Conservation (phyloP, 2,113 vertebrate species). For the Dendrocopos noguchii region DNA sequence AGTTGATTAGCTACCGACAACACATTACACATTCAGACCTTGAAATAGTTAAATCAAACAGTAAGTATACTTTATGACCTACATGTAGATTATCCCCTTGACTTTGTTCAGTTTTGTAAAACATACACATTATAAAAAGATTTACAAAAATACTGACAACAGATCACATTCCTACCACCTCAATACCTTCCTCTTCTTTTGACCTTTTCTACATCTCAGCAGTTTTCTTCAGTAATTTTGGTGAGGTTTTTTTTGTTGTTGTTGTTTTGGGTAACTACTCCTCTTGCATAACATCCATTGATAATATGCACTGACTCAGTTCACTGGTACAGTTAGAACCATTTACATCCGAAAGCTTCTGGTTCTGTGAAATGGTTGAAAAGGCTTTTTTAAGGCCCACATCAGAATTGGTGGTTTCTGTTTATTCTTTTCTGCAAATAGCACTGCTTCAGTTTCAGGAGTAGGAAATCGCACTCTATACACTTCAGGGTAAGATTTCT, state of each 20-base stretch:
- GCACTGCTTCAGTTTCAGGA: slow-evolving; percentile 80
- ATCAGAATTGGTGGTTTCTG: slow-evolving; percentile 78
- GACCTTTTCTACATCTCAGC: neutral
- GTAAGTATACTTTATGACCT: neutral
- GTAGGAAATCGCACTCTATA: slow-evolving; percentile 85
- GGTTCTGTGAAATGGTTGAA: slow-evolving; percentile 88
- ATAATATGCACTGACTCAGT: neutral
- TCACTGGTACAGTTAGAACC: neutral
- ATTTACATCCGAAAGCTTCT: slow-evolving; percentile 86
- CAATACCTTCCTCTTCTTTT: neutral
- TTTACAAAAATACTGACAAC: slow-evolving; percentile 72
- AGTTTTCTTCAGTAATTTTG: neutral
- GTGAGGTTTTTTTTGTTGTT: too few species aligned
- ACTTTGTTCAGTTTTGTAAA: neutral
- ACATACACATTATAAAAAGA: neutral
- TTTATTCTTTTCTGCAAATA: slow-evolving; percentile 82
- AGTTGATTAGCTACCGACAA: neutral
- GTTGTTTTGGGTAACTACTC: neutral
- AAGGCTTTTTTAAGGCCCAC: slow-evolving; percentile 84
- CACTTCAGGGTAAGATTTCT: slow-evolving; percentile 86
- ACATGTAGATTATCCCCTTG: neutral
- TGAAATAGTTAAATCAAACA: neutral
- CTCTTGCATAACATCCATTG: neutral
- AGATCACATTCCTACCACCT: slow-evolving; percentile 13
- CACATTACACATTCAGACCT: neutral